phyloP scores from a whole-genome alignment of 2,113 vertebrate genomes.

The Hippoglossus stenolepis region DNA sequence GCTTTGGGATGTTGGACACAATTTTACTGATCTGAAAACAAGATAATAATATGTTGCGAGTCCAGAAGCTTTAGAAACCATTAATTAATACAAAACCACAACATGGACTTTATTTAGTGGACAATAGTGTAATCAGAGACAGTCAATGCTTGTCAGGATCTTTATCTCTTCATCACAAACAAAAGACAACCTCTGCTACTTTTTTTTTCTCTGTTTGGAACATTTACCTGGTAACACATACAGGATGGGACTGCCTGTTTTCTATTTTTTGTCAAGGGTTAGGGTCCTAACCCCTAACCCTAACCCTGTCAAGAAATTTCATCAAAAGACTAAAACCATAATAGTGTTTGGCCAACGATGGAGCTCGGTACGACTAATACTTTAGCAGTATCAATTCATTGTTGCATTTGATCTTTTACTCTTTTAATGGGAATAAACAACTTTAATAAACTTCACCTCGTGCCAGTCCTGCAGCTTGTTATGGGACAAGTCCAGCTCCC shows the following conservation, averaged over 20 bases:
- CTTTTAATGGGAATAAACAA: background rate
- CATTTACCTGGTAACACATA: too few relatives aligned
- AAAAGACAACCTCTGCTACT: too few relatives aligned
- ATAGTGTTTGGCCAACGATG: too few relatives aligned
- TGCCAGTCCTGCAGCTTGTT: constrained; percentile 97
- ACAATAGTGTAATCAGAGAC: too few relatives aligned
- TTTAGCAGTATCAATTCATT: background rate
- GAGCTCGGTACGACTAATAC: too few relatives aligned
- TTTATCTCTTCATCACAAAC: too few relatives aligned
- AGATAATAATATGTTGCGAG: background rate
- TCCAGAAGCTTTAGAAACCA: background rate
- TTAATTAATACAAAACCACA: background rate
- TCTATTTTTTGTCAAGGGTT: background rate
- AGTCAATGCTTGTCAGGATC: too few relatives aligned
- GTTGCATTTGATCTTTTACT: background rate
- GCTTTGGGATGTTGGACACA: constrained; percentile 95
- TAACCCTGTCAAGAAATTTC: background rate
- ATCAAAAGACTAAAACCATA: background rate
- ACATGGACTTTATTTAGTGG: too few relatives aligned
- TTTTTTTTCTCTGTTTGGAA: too few relatives aligned
- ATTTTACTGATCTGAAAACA: constrained; percentile 94
- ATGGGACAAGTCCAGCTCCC: constrained; percentile 95
- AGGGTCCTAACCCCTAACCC: too few relatives aligned
- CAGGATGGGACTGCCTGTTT: too few relatives aligned
- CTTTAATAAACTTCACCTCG: constrained; percentile 82